Evolutionary conservation across 2,113 vertebrate genomes (phyloP).

Genomic region (Saimiri boliviensis): DNA sequence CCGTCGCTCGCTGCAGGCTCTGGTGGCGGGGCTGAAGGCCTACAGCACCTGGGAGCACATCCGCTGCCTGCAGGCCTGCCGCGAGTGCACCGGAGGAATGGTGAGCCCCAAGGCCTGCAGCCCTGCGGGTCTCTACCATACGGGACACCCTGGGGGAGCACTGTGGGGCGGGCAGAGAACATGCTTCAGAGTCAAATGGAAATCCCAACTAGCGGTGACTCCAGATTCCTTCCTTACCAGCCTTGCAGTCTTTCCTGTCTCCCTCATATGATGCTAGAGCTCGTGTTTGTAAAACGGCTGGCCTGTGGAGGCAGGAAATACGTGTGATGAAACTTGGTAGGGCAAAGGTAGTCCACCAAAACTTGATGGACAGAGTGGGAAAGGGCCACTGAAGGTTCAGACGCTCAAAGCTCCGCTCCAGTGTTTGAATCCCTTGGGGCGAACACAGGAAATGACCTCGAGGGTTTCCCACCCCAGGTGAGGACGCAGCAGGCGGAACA

Average conservation of each 20-base stretch:
- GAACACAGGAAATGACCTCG: background rate
- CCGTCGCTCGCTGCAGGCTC: slow-evolving; percentile 71
- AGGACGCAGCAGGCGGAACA: background rate
- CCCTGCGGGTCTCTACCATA: rapidly evolving
- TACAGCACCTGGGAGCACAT: slow-evolving; percentile 83
- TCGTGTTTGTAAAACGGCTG: background rate
- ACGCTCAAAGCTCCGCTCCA: background rate
- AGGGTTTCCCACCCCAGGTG: background rate
- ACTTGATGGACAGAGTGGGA: background rate
- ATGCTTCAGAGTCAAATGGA: background rate
- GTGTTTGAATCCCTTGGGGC: background rate
- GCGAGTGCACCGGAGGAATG: slow-evolving; percentile 80
- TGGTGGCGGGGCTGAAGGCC: slow-evolving; percentile 82
- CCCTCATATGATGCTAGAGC: rapidly evolving
- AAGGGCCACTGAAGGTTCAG: background rate
- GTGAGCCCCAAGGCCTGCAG: slow-evolving; percentile 60
- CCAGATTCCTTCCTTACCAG: background rate
- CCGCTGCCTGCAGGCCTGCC: slow-evolving; percentile 81
- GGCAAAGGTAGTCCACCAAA: no score
- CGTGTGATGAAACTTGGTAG: background rate
- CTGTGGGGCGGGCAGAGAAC: rapidly evolving
- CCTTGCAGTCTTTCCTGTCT: background rate
- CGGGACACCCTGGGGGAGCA: rapidly evolving
- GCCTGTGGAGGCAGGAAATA: rapidly evolving
- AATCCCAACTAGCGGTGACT: background rate